phyloP scores from a whole-genome alignment of 2,113 vertebrate species.

The Myocastor coypus region DNA sequence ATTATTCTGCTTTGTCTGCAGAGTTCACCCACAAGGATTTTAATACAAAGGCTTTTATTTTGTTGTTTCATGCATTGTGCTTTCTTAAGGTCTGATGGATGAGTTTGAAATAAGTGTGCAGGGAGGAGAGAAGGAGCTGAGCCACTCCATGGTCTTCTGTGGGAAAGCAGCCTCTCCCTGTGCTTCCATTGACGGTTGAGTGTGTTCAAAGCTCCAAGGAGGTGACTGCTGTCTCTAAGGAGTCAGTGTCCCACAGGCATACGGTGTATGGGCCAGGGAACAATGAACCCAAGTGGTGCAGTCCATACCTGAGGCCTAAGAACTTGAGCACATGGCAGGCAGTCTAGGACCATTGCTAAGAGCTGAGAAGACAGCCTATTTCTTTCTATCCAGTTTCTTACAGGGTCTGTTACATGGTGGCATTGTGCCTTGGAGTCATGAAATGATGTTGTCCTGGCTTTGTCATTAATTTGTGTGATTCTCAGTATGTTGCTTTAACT shows the following conservation, averaged over 20 bases:
- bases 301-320: background rate
- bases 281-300: background rate
- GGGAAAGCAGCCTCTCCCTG: slow-evolving; percentile 43
- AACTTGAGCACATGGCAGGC: background rate
- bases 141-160: slow-evolving; percentile 23
- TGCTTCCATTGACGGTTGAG: slow-evolving; percentile 32
- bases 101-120: slow-evolving; percentile 74
- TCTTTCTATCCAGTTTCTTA: background rate
- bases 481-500: background rate
- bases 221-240: background rate
- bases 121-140: slow-evolving; percentile 64
- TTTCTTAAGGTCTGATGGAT: slow-evolving; percentile 76
- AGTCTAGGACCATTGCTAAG: background rate
- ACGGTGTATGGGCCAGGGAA: slow-evolving; percentile 49
- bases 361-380: background rate
- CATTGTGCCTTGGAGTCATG: background rate
- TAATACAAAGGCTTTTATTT: slow-evolving; percentile 78
- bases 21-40: slow-evolving; percentile 76
- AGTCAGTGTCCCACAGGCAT: background rate
- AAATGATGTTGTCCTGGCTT: background rate
- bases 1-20: slow-evolving; percentile 74
- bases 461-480: background rate
- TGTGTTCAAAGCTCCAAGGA: slow-evolving; percentile 31
- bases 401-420: background rate
- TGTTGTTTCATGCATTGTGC: slow-evolving; percentile 76